A percentile compares a stretch with the other conserved stretches of the same genome.
These are phyloP conservation scores for Perca flavescens DNA, from an alignment of 2,113 vertebrate species.

Conservation along the genomic window DNA sequence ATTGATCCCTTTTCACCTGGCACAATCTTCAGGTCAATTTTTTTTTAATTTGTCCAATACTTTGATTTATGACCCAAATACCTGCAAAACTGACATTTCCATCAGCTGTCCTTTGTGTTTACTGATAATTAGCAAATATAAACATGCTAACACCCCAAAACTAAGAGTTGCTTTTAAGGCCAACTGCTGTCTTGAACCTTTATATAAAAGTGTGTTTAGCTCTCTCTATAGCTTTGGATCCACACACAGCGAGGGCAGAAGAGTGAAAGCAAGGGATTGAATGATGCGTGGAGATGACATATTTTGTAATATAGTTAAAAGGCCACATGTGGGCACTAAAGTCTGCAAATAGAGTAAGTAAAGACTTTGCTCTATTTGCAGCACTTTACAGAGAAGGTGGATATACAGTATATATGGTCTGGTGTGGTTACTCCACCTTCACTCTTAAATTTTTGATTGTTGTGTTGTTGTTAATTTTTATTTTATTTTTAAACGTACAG, in stretches of 20 bases:
- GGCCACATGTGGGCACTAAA: slow-evolving; percentile 55
- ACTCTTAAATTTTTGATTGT: neutral
- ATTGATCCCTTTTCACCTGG: too few relatives aligned
- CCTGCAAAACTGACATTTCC: too few relatives aligned
- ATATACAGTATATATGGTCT: neutral
- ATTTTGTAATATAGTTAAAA: slow-evolving; percentile 2
- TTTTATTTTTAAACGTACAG: too few relatives aligned
- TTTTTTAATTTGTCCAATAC: too few relatives aligned
- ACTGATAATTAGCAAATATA: too few relatives aligned
- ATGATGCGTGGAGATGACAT: neutral
- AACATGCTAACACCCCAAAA: neutral
- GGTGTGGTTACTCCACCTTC: neutral
- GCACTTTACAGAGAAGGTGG: neutral
- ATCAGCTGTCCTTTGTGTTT: too few relatives aligned
- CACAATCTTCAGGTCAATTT: too few relatives aligned
- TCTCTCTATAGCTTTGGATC: neutral
- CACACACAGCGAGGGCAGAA: neutral
- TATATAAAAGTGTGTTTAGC: neutral
- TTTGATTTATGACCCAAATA: too few relatives aligned
- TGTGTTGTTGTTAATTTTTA: neutral
- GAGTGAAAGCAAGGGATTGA: neutral
- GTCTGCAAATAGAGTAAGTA: neutral
- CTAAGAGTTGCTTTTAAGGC: neutral
- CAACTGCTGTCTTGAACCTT: neutral
- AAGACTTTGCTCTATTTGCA: neutral